Base-by-base conservation (phyloP, 2,113 vertebrate species). In the Excalfactoria chinensis region DNA sequence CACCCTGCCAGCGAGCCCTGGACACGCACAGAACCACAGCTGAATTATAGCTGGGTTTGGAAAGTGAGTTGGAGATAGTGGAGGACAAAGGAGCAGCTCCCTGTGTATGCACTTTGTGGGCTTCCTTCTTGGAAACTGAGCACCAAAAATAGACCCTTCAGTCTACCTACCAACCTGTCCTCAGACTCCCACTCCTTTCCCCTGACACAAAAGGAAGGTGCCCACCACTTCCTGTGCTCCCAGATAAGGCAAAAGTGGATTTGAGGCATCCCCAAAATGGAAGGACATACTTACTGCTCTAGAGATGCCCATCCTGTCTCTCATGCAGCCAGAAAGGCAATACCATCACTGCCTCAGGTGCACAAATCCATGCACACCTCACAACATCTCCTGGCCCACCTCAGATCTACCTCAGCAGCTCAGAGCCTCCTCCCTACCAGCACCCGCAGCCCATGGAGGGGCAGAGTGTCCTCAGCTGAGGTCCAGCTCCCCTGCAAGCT, bases 321-420 rank as follows among this genome's bases (percentile, higher is more conserved):
- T 41, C 14, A 7, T 4, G 15, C 1, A 8, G 3, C 41, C 17
- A 12, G 51, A 56, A 59, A 49, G 46, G n/a, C 60, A 21, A 73
- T 28, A 62, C 8, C 7, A 0, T 2, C 51, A 23, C 40, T 59
- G 28, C 34, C 43, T 53, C 0, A 0, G 66, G n/a, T 22, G 49
- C 56, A 51, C 28, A 34, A 71, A 1, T 1, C 21, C 62, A 13
- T 0, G 0, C 43, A 11, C 0, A 0, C 41, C 48, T 2, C 4
- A 17, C 55, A 35, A 7, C 7, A 43, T 67, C 74, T 48, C 58
- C 37, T 4, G 25, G 3, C 58, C 60, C 16, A 53, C 55, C 49
- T 48, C 4, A 0, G 48, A 25, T 70, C 84, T 22, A 68, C 11
- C 44, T 44, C 58, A 62, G 60, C 0, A 0, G 12, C 41, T 41